Evolutionary conservation across 2,113 vertebrate species (phyloP).

Genomic region (Prochilodus magdalenae): DNA sequence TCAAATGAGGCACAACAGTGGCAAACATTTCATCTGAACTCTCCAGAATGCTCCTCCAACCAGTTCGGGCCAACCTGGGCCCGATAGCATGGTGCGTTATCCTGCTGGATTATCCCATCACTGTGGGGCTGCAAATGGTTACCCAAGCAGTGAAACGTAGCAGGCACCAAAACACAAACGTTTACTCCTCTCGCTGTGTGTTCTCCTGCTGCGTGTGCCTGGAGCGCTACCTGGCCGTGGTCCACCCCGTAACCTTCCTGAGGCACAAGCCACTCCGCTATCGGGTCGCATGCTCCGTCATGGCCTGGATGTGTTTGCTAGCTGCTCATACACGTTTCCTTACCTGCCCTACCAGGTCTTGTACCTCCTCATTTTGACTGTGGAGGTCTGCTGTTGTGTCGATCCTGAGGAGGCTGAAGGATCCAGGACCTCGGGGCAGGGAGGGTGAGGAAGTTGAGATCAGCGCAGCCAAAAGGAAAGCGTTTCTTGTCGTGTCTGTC

Average conservation of each 20-base stretch:
- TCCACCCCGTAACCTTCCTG: constrained; percentile 16
- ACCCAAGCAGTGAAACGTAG: too few relatives aligned
- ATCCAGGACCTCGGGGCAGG: neutral
- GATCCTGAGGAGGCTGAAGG: constrained; percentile 29
- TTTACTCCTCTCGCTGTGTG: neutral
- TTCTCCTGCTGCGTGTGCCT: constrained; percentile 22
- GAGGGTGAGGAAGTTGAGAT: neutral
- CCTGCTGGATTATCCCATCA: too few relatives aligned
- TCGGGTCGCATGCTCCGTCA: neutral
- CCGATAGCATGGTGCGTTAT: too few relatives aligned
- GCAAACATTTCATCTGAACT: too few relatives aligned
- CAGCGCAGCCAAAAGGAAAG: neutral
- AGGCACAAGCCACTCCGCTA: constrained; percentile 24
- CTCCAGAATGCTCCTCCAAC: too few relatives aligned
- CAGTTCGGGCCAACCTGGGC: too few relatives aligned
- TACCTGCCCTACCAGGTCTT: neutral
- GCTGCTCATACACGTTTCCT: neutral
- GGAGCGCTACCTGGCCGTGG: constrained; percentile 14
- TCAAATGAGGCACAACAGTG: too few relatives aligned
- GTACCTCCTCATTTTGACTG: neutral
- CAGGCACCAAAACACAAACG: too few relatives aligned
- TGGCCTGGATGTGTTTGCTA: neutral
- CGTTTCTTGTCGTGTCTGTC: neutral
- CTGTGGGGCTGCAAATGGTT: too few relatives aligned
- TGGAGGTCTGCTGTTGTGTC: constrained; percentile 13